Evolutionary conservation across 2,113 vertebrate genomes (phyloP).

Genomic region (Plectropomus leopardus): DNA sequence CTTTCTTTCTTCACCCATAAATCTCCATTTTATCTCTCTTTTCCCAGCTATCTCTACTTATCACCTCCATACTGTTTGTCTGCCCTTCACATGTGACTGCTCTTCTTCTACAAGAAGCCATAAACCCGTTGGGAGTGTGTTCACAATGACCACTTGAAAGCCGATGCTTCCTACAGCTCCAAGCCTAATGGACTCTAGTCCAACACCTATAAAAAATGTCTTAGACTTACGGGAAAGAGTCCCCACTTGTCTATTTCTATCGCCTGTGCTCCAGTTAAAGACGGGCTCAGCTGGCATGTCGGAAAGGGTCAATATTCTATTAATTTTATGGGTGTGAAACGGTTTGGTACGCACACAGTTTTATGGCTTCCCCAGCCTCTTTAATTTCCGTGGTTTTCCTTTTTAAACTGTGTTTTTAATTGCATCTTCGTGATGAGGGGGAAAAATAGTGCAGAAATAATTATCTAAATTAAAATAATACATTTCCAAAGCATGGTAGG

Average conservation of each 20-base stretch:
- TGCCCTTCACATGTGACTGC: constrained; percentile 66
- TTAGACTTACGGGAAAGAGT: constrained; percentile 41
- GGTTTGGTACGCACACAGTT: constrained; percentile 17
- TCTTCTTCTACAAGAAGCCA: constrained; percentile 58
- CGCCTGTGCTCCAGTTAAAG: constrained; percentile 35
- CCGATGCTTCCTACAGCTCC: constrained; percentile 50
- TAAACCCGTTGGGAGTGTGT: constrained; percentile 74
- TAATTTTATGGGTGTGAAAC: constrained; percentile 57
- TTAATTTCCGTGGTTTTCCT: constrained; percentile 13
- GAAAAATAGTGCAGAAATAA: constrained; percentile 27
- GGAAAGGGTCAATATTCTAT: constrained; percentile 65
- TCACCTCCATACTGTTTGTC: constrained; percentile 57
- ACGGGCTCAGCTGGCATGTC: constrained; percentile 46
- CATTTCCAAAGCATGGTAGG: constrained; percentile 56
- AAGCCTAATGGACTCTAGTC: constrained; percentile 68
- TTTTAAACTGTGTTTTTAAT: constrained; percentile 28
- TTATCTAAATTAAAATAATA: constrained; percentile 40
- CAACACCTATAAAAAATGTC: constrained; percentile 67
- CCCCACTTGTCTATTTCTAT: constrained; percentile 28
- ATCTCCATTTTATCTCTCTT: constrained; percentile 52
- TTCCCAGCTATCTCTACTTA: constrained; percentile 41
- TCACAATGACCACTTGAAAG: constrained; percentile 74
- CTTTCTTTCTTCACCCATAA: background rate
- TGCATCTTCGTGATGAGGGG: background rate
- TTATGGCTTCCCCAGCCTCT: constrained; percentile 27